Conservation (phyloP, 2,113 vertebrate species). For the Nannobrachium achirus region DNA sequence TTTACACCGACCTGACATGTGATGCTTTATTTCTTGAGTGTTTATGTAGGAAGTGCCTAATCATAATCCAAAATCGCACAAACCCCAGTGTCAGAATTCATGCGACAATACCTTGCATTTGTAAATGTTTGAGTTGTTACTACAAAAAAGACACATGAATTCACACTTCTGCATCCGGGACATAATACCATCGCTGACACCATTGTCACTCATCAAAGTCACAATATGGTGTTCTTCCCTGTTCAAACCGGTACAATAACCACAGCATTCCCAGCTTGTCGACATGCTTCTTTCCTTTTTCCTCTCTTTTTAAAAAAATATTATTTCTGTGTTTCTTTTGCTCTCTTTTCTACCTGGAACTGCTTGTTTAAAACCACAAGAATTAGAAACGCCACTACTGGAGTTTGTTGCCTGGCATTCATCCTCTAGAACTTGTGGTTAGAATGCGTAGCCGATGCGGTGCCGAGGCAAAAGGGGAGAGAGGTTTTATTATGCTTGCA, state of each 20-base stretch:
- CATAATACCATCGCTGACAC: conserved; percentile 28
- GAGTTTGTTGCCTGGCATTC: conserved; percentile 72
- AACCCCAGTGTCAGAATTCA: conserved; percentile 62
- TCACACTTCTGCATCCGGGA: conserved; percentile 46
- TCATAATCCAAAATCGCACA: conserved; percentile 68
- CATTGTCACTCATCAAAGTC: conserved; percentile 23
- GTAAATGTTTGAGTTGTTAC: conserved; percentile 32
- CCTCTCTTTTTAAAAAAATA: conserved; percentile 29
- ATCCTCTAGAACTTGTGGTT: conserved; percentile 68
- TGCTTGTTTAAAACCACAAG: conserved; percentile 66
- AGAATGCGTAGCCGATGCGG: conserved; percentile 73
- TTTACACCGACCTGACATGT: conserved; percentile 55
- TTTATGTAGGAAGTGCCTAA: conserved; percentile 85
- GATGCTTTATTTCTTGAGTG: conserved; percentile 65
- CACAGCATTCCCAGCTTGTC: conserved; percentile 46
- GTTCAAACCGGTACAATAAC: conserved; percentile 27
- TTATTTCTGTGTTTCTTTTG: not conserved
- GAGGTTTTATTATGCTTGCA: conserved; percentile 83
- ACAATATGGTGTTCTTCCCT: conserved; percentile 30
- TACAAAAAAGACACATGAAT: conserved; percentile 27
- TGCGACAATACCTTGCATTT: conserved; percentile 51
- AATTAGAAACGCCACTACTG: conserved; percentile 71
- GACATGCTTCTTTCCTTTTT: conserved; percentile 34
- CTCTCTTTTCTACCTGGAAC: conserved; percentile 60
- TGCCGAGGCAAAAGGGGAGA: conserved; percentile 67